These are phyloP conservation scores for Dryomyza anilis DNA, from an alignment of 2,888 invertebrate genomes.

Conservation along the genomic window DNA sequence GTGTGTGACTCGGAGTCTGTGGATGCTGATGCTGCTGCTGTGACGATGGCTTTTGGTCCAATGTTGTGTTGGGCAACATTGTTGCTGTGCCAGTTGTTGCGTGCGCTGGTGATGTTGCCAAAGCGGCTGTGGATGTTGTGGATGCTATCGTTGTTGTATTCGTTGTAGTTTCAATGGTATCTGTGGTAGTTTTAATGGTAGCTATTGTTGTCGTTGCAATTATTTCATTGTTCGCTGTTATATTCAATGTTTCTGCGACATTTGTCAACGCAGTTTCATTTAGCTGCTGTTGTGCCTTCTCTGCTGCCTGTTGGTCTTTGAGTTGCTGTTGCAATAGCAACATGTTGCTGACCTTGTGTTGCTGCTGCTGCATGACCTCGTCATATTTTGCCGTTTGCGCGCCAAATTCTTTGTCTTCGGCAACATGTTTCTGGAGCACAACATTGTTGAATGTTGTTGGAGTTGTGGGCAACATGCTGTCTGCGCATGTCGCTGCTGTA, in stretches of 20 bases:
- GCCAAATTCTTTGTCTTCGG: slow-evolving; percentile 23
- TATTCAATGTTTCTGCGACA: slow-evolving; percentile 23
- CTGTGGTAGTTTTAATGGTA: slow-evolving; percentile 6
- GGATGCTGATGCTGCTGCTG: slow-evolving; percentile 9
- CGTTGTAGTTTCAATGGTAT: not conserved
- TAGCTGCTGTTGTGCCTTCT: not conserved
- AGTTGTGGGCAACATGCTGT: slow-evolving; percentile 13
- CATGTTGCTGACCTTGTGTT: slow-evolving; percentile 28
- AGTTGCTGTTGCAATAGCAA: slow-evolving; percentile 18
- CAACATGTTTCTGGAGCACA: not conserved
- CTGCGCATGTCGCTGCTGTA: slow-evolving; percentile 8
- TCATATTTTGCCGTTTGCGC: slow-evolving; percentile 22
- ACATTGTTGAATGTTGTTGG: slow-evolving; percentile 19
- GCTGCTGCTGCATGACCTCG: no score
- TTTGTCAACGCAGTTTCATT: slow-evolving; percentile 10
- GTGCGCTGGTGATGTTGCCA: slow-evolving; percentile 2
- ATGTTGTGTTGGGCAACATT: no score
- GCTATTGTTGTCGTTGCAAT: slow-evolving; percentile 1
- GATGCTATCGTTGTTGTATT: slow-evolving; percentile 22
- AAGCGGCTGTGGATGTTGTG: not conserved
- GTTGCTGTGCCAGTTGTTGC: slow-evolving; percentile 1
- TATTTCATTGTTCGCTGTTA: not conserved
- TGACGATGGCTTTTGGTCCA: slow-evolving; percentile 1
- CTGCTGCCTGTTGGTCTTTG: not conserved
- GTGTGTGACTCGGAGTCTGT: slow-evolving; percentile 22